phyloP scores from a whole-genome alignment of 2,797 vertebrate species.

The Trachops cirrhosus region DNA sequence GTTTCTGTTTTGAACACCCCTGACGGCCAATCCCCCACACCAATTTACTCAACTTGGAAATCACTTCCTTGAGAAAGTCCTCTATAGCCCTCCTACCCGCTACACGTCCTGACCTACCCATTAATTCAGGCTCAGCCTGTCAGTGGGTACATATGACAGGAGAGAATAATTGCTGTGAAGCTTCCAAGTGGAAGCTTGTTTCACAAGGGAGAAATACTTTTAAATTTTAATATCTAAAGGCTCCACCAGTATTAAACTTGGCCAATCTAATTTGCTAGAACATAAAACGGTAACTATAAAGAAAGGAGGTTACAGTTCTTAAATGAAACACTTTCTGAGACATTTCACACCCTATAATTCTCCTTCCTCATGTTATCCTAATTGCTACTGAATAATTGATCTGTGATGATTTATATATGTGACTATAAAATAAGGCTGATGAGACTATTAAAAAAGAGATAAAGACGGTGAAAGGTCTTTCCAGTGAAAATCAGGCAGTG shows the following conservation, averaged over 20 bases:
- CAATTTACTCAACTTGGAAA: not conserved
- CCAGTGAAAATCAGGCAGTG: not conserved
- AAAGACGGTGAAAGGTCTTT: not conserved
- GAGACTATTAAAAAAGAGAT: not conserved
- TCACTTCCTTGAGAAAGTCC: not conserved
- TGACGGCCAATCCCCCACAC: accelerated
- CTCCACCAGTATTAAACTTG: not conserved
- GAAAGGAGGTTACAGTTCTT: not conserved
- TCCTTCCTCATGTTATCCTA: not conserved
- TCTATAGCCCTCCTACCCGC: not conserved
- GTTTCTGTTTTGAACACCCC: not conserved
- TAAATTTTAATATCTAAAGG: not conserved
- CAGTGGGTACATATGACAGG: not conserved
- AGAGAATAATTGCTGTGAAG: not conserved
- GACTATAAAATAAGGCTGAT: not conserved
- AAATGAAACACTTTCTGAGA: not conserved
- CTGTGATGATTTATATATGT: not conserved
- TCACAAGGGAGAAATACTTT: not conserved
- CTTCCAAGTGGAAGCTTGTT: not conserved
- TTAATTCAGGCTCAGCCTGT: not conserved
- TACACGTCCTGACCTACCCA: not conserved
- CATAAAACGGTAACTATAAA: not conserved
- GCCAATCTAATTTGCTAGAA: not conserved
- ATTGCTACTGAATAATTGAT: not conserved
- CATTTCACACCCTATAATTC: not conserved